A percentile compares a stretch with the other conserved stretches of the same genome.
Conservation (phyloP, 53 echinoderm and acorn worm genomes). For the Actinopyga echinites region DNA sequence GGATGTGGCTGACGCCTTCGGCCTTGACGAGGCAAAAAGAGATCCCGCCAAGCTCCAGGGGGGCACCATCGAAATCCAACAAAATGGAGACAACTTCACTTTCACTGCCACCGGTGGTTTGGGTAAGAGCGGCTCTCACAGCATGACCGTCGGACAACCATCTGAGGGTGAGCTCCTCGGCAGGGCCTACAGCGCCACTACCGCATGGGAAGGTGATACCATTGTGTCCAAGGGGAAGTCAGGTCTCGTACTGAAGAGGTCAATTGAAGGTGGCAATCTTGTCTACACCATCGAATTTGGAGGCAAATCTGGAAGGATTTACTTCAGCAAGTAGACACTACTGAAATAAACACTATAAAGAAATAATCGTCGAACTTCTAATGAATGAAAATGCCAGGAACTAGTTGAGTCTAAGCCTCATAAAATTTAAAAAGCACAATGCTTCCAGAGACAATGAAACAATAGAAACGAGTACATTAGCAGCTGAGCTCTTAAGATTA, state of each 20-base stretch:
- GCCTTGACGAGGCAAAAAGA: slow-evolving; percentile 51
- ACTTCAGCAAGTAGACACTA: slow-evolving; percentile 36
- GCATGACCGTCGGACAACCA: slow-evolving; percentile 56
- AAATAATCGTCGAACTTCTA: too few relatives aligned
- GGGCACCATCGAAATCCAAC: slow-evolving; percentile 37
- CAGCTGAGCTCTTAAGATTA: too few relatives aligned
- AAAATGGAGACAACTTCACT: slow-evolving; percentile 48
- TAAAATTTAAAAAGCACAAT: too few relatives aligned
- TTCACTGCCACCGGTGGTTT: slow-evolving; percentile 33
- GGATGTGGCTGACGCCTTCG: slow-evolving; percentile 58
- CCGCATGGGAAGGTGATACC: slow-evolving; percentile 54
- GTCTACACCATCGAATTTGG: slow-evolving; percentile 69
- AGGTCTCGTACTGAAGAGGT: slow-evolving; percentile 52
- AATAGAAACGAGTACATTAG: too few relatives aligned
- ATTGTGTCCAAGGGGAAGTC: slow-evolving; percentile 42
- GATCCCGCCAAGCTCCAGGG: slow-evolving; percentile 35
- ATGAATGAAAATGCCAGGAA: too few relatives aligned
- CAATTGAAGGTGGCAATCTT: slow-evolving; percentile 69
- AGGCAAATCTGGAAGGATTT: slow-evolving; percentile 45
- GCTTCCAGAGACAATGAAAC: too few relatives aligned
- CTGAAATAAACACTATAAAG: too few relatives aligned
- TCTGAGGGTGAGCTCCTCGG: slow-evolving; percentile 52
- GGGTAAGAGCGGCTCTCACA: slow-evolving; percentile 11
- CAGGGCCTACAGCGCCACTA: slow-evolving; percentile 31
- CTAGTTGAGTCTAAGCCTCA: too few relatives aligned